These are phyloP conservation scores for Macheiramphus alcinus DNA, from an alignment of 2,113 vertebrate genomes.

Conservation along the genomic window DNA sequence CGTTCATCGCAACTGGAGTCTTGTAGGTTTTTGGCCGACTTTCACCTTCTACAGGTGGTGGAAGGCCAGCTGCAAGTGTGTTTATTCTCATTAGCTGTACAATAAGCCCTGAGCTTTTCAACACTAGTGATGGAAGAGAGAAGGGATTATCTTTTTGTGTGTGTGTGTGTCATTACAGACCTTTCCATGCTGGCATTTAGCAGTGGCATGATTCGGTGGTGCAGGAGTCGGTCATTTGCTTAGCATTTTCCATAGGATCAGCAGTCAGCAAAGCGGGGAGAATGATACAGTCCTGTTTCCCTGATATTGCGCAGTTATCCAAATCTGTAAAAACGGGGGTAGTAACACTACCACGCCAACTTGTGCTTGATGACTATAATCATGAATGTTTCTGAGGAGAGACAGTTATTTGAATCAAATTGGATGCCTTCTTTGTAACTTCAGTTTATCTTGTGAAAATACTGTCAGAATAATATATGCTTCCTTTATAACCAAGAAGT, in stretches of 20 bases:
- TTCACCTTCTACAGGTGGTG: slow-evolving; percentile 16
- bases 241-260: not conserved
- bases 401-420: slow-evolving; percentile 62
- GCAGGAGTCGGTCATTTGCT: not conserved
- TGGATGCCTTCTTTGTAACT: slow-evolving; percentile 49
- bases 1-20: not conserved
- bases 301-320: not conserved
- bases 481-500: slow-evolving; percentile 56
- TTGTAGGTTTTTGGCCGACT: not conserved
- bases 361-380: slow-evolving; percentile 36
- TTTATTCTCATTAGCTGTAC: not conserved
- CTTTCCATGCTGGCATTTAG: not conserved
- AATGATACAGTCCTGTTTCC: not conserved
- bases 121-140: not conserved
- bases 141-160: not conserved
- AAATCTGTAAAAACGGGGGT: not conserved
- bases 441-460: slow-evolving; percentile 63
- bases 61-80: not conserved
- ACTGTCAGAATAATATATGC: slow-evolving; percentile 67
- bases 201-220: not conserved
- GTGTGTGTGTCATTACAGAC: not conserved
- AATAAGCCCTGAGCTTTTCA: not conserved
- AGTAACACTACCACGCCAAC: not conserved
- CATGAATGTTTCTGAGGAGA: slow-evolving; percentile 21
- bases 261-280: not conserved